Base-by-base conservation (phyloP, 2,113 vertebrate genomes). In the Mungos mungo region DNA sequence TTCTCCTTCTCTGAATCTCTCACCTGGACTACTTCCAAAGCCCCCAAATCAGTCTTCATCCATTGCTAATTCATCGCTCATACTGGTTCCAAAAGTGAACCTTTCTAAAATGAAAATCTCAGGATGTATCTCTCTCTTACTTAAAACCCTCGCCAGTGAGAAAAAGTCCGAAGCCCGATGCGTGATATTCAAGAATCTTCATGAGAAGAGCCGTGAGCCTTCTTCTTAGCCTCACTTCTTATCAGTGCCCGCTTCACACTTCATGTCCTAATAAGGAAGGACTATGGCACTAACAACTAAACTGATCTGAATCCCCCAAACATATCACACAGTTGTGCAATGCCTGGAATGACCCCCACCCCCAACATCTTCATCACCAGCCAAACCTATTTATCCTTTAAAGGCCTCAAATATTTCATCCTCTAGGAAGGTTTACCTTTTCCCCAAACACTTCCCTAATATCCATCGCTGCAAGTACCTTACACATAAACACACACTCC, bases 31-130 rank as follows among this genome's bases (percentile, higher is more conserved):
- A 54, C 27, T 89, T 86, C 16, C 60, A 66, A 95, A 93, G 68
- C 31, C 52, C 90, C 63, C 54, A 92, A 91, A 95, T 83, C 47
- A 88, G 81, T 82, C 41, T 29, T 90, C 54, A 94, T 5, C 35
- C 83, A 38, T 50, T 9, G 45, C 71, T 50, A 85, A 19, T 71
- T 86, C 35, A 69, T 81, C 27, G 15, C 60, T 33, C 50, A 76
- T 25, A 27, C 41, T 45, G 31, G 52, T 88, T 87, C 41, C 35
- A 88, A 95, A 23, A 68, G 18, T 60, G 33, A 83, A 83, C 16
- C 16, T 45, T 93, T 86, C 85, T 96, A 95, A 95, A 92, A 86
- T 29, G 63, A 25, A 90, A 81, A 68, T 60, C 52, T 80, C 31
- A 66, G 38, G 9, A 3, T 31, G 9, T 29, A 52, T 85, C 29